Evolutionary conservation across 1,140 invertebrate genomes (phyloP).

Genomic region (Caenorhabditis brenneri): DNA sequence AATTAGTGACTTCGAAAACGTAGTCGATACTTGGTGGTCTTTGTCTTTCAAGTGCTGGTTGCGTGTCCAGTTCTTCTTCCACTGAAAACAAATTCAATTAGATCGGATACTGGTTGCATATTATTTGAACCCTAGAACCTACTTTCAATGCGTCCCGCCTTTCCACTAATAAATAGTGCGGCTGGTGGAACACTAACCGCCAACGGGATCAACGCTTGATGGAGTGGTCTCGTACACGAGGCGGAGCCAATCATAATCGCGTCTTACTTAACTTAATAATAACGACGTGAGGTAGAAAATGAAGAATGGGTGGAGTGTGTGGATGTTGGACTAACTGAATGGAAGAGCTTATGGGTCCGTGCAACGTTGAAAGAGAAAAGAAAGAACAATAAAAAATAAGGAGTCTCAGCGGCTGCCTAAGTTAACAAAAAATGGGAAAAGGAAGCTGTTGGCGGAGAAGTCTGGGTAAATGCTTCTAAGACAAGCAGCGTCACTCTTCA

Average conservation of each 20-base stretch:
- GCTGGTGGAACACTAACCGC: constrained; percentile 25
- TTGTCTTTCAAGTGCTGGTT: not conserved
- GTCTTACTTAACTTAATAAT: constrained; percentile 1
- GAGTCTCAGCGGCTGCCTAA: not conserved
- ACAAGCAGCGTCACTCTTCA: constrained; percentile 23
- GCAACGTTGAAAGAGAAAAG: not conserved
- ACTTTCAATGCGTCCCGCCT: not conserved
- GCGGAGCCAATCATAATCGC: constrained; percentile 35
- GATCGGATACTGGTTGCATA: not conserved
- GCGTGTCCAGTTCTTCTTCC: constrained; percentile 26
- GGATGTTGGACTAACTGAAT: constrained; percentile 16
- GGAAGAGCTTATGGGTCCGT: not conserved
- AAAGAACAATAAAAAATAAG: not conserved
- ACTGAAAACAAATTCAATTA: not conserved
- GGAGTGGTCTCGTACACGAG: constrained; percentile 29
- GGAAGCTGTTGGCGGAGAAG: constrained; percentile 22
- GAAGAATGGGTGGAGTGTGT: not conserved
- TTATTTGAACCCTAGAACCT: not conserved
- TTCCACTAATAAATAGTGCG: constrained; percentile 11
- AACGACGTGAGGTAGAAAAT: not conserved
- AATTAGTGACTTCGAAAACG: constrained; percentile 3
- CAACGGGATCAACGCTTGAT: constrained; percentile 39
- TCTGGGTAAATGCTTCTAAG: not conserved
- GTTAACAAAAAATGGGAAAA: constrained; percentile 1
- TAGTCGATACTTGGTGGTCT: constrained; percentile 3